These are phyloP conservation scores for Pedetes capensis DNA, from an alignment of 2,113 vertebrate species.

Conservation along the genomic window DNA sequence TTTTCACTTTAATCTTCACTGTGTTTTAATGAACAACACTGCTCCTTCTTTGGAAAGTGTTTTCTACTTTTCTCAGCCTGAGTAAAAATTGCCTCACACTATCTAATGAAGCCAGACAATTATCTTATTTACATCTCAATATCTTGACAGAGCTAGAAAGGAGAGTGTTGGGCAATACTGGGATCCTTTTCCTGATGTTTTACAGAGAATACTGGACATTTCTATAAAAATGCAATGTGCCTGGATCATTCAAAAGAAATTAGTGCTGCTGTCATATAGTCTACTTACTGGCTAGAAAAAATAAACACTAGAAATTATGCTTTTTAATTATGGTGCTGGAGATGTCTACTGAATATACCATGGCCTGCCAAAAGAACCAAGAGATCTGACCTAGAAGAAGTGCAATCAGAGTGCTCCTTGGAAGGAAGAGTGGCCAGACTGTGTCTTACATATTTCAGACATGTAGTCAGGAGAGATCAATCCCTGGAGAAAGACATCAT, in stretches of 20 bases:
- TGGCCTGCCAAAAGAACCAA: no score
- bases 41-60: background rate
- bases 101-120: constrained; percentile 27
- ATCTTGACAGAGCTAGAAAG: constrained; percentile 10
- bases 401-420: no score
- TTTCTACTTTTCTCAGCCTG: constrained; percentile 23
- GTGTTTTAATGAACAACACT: constrained; percentile 50
- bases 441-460: no score
- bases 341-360: no score
- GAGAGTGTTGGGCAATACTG: background rate
- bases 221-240: background rate
- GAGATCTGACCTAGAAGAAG: no score
- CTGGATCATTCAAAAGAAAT: background rate
- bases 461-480: no score
- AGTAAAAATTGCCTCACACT: background rate
- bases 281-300: background rate
- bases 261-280: background rate
- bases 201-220: background rate
- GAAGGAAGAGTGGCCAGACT: no score
- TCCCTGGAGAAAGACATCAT: no score
- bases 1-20: constrained; percentile 32
- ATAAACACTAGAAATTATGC: no score
- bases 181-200: background rate
- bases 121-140: constrained; percentile 33
- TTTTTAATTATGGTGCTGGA: no score